phyloP scores from a whole-genome alignment of 2,113 vertebrate species.

The Galeopterus variegatus region DNA sequence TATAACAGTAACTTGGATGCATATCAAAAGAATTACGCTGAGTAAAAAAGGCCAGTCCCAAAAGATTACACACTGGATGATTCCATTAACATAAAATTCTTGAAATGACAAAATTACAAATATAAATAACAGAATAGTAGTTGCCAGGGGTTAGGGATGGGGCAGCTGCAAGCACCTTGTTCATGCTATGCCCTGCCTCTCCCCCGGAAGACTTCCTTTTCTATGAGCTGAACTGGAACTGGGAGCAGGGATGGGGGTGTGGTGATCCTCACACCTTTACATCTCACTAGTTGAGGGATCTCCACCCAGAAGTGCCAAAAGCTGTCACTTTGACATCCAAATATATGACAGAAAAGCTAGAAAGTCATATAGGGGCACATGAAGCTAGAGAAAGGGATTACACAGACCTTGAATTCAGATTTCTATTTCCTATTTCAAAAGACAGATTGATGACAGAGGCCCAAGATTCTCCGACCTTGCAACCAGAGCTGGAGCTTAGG shows the following conservation, averaged over 20 bases:
- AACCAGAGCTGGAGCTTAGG: constrained; percentile 17
- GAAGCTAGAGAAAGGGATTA: constrained; percentile 36
- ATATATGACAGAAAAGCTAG: not conserved
- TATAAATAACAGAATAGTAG: not conserved
- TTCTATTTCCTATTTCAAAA: constrained; percentile 33
- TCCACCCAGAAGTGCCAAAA: not conserved
- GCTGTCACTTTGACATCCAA: constrained; percentile 32
- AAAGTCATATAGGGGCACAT: not conserved
- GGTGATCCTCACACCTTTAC: not conserved
- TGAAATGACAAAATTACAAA: not conserved
- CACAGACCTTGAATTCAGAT: not conserved
- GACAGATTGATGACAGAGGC: not conserved
- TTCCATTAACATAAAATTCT: not conserved
- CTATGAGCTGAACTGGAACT: not conserved
- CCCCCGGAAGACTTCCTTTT: not conserved
- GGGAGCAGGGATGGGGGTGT: accelerated
- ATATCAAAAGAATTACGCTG: not conserved
- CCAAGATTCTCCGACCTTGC: constrained; percentile 11
- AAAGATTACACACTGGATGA: not conserved
- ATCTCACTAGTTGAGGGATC: not conserved
- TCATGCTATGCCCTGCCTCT: not conserved
- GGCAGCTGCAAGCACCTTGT: not conserved
- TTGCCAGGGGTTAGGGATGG: not conserved
- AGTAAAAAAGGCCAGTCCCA: not conserved
- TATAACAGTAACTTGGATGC: not conserved